Conservation (phyloP, 2,113 vertebrate species). For the Columbina picui region DNA sequence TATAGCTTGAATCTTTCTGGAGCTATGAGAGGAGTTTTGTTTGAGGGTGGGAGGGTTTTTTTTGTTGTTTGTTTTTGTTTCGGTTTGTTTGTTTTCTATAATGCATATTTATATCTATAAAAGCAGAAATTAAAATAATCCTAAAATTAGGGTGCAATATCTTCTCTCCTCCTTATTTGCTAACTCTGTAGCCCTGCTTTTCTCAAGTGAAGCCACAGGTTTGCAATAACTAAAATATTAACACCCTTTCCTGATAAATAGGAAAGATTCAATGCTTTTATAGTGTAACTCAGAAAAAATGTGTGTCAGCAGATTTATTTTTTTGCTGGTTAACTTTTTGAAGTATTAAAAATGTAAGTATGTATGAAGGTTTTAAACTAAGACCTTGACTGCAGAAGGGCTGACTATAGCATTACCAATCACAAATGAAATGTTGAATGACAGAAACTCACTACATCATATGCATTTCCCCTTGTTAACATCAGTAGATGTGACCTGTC, state of each 20-base stretch:
- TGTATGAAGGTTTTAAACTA: not conserved
- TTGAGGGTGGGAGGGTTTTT: not conserved
- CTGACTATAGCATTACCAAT: not conserved
- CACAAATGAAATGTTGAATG: not conserved
- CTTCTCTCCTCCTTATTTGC: not conserved
- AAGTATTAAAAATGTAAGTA: not conserved
- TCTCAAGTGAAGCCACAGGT: not conserved
- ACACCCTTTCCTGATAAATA: not conserved
- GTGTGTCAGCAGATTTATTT: not conserved
- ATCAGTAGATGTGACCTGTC: constrained; percentile 8
- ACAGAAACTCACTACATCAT: not conserved
- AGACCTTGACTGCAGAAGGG: not conserved
- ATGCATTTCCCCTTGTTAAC: not conserved
- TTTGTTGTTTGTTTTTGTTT: not conserved
- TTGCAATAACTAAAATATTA: not conserved
- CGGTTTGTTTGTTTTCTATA: not conserved
- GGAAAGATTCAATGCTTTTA: not conserved
- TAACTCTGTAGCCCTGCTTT: not conserved
- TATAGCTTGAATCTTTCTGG: not conserved
- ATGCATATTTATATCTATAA: not conserved
- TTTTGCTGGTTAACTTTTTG: not conserved
- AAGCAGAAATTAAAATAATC: not conserved
- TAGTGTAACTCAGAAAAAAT: not conserved
- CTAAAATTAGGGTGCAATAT: not conserved
- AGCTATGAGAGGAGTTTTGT: not conserved